Evolutionary conservation across 2,797 vertebrate species (phyloP).

Genomic region (Strix occidentalis): DNA sequence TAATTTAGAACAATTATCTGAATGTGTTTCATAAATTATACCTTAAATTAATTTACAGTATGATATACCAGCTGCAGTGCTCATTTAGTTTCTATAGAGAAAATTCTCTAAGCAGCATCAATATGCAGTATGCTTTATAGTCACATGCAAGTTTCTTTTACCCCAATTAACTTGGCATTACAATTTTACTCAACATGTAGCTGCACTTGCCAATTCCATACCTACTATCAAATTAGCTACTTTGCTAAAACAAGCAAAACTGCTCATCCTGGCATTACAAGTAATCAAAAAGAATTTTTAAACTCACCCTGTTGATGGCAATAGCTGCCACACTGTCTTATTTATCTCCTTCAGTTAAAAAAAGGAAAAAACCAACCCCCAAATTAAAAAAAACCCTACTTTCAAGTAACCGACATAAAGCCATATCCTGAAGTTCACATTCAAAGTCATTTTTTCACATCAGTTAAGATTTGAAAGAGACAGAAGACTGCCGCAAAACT

Average conservation of each 20-base stretch:
- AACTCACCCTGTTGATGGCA: background rate
- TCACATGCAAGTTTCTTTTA: background rate
- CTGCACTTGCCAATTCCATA: background rate
- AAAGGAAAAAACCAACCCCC: background rate
- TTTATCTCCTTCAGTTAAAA: background rate
- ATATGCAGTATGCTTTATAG: background rate
- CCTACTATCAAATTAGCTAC: background rate
- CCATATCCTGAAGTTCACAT: background rate
- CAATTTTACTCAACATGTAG: background rate
- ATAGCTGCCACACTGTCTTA: background rate
- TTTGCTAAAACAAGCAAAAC: background rate
- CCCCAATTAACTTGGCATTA: background rate
- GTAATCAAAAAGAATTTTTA: background rate
- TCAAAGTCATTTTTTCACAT: background rate
- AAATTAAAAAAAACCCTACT: background rate
- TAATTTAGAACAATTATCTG: background rate
- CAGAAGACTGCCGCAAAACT: background rate
- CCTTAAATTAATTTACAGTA: conserved; percentile 17
- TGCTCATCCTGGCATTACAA: background rate
- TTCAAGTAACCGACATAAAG: background rate
- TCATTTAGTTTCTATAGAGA: background rate
- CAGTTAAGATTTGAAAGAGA: background rate
- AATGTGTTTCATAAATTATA: background rate
- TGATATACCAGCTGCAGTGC: background rate
- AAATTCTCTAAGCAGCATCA: background rate